phyloP scores from a whole-genome alignment of 2,113 vertebrate species.

The Lota lota region DNA sequence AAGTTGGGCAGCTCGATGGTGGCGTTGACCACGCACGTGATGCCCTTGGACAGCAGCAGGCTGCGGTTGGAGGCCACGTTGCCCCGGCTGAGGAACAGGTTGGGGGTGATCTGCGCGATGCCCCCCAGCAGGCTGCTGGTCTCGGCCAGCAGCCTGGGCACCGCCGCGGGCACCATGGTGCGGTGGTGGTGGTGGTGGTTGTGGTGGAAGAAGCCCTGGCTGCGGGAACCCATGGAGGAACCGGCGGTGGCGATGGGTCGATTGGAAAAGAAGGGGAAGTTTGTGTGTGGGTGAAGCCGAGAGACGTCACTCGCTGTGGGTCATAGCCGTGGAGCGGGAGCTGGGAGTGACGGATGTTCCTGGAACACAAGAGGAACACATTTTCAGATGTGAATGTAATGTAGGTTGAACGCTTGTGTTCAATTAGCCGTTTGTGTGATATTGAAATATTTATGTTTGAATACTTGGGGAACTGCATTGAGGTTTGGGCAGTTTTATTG shows the following conservation, averaged over 20 bases:
- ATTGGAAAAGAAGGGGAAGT: slow-evolving; percentile 6
- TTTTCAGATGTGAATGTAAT: background rate
- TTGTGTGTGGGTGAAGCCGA: too few species aligned
- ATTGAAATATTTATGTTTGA: too few species aligned
- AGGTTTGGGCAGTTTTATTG: too few species aligned
- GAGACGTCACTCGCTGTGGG: slow-evolving; percentile 50
- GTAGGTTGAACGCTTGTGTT: background rate
- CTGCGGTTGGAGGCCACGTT: slow-evolving; percentile 93
- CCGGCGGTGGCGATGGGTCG: slow-evolving; percentile 4
- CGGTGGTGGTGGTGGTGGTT: slow-evolving; percentile 71
- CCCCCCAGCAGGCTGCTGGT: slow-evolving; percentile 79
- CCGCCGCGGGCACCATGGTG: slow-evolving; percentile 71
- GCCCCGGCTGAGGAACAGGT: slow-evolving; percentile 91
- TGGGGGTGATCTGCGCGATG: slow-evolving; percentile 95
- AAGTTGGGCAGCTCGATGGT: slow-evolving; percentile 97
- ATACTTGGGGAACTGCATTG: too few species aligned
- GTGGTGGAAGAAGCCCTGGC: slow-evolving; percentile 84
- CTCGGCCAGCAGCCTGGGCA: slow-evolving; percentile 86
- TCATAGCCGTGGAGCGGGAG: slow-evolving; percentile 38
- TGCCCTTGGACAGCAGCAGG: slow-evolving; percentile 90
- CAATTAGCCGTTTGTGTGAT: background rate
- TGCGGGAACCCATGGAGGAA: slow-evolving; percentile 87
- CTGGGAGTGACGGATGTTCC: slow-evolving; percentile 11
- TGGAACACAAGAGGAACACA: slow-evolving; percentile 41
- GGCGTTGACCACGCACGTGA: slow-evolving; percentile 95